Base-by-base conservation (phyloP, 2,797 vertebrate genomes). In the Mycteria americana region DNA sequence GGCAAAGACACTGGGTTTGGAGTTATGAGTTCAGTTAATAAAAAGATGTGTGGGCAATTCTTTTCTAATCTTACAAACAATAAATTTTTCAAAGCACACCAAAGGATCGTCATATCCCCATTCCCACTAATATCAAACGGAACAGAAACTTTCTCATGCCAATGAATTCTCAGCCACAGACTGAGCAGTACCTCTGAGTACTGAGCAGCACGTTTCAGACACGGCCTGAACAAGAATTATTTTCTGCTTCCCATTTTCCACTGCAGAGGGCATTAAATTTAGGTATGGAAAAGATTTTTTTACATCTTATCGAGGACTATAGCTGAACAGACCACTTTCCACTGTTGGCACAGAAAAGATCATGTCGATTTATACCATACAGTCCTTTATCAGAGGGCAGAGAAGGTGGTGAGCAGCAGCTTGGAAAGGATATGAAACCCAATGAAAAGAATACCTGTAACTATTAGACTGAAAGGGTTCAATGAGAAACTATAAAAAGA, bases 11-110 rank as follows among this genome's bases (percentile, higher is more conserved):
- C 9, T 65, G 48, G 69, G n/a, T 63, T 86, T 76, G 35, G 54
- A 92, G 43, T 82, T 85, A 77, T 0, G 1, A 85, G 37, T 68
- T 89, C 68, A 85, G 28, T 68, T 79, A 81, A 92, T 64, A 64
- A 56, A 60, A 70, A 88, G 43, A 76, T 48, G 51, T 68, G 79
- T 43, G 33, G 37, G 22, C 75, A 89, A 93, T 68, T 75, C 12
- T 46, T 63, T 89, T 72, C 80, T 28, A 88, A 89, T 90, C 65
- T 59, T 79, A 81, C 63, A 95, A 95, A 94, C 51, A 76, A 79
- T 6, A 76, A 18, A 8, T 41, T 69, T 95, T 93, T 86, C 85
- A 74, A 84, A 95, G 93, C 13, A 63, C 57, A 69, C 45, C 43
- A 37, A 27, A 84, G 53, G 59, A 76, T 79, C 83, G 59, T 62